Evolutionary conservation across 35 echinoderm and acorn worm genomes (phyloP), one percentile per base, ranked within the genome.

Genomic region (Ophiothrix spiculata): DNA sequence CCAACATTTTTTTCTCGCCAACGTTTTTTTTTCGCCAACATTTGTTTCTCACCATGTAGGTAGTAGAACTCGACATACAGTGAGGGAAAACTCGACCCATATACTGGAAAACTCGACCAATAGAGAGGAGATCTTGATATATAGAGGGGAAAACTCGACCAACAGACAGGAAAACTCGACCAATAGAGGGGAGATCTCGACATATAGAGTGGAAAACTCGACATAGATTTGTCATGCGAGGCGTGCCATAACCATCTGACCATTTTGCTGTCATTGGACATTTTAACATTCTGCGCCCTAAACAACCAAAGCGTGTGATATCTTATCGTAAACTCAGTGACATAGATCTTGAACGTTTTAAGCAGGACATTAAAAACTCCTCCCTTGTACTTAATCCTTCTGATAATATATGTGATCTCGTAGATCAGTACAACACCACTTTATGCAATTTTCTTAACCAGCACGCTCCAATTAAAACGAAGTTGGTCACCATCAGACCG

Each of bases 391-490:
- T 28, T 15, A 15, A 63, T n/a, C 14, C n/a, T 14, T 14, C 56
- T 15, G 14, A 63, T 63, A 63, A 28, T 28, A 28, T 63, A 15
- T 14, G 56, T 14, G 56, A 63, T 14, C n/a, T 28, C n/a, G 14
- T 15, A 63, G 38, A 63, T 36, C 54, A 56, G 40, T 84, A 74
- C 4, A 37, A 69, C 10, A 60, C 32, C 12, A 84, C 82, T 34
- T 56, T 84, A 64, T 69, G n/a, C 35, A 69, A 3, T 84, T 36
- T 84, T 64, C 14, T 74, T 19, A 56, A 84, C 74, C 40, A 36
- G 21, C 82, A 84, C 39, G 82, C 82, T 69, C 82, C 49, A 14
- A 25, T 84, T 4, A n/a, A 64, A 15, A 28, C 34, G 74, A 56
- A 56, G 31, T 25, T 37, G 35, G 32, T 84, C 12, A 37, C 39